Evolutionary conservation across 2,888 invertebrate species (phyloP).

Genomic region (Hofmannophila pseudospretella): DNA sequence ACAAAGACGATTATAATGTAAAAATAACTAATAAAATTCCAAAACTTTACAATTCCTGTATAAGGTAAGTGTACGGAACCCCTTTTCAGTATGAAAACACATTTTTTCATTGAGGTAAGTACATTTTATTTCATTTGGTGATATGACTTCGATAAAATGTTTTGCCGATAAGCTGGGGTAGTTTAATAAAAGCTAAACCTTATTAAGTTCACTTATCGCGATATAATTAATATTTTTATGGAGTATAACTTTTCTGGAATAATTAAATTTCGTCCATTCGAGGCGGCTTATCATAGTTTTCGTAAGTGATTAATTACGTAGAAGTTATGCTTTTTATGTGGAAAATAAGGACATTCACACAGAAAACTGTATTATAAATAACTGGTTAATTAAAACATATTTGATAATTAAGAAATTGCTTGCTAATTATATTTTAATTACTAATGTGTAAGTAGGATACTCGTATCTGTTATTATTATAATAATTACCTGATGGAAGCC

Average conservation of each 20-base stretch:
- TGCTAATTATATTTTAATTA: too few relatives aligned
- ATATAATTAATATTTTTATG: constrained; percentile 64
- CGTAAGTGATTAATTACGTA: constrained; percentile 34
- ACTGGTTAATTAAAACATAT: background rate
- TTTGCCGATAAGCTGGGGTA: constrained; percentile 28
- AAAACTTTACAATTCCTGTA: too few relatives aligned
- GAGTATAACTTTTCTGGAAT: constrained; percentile 18
- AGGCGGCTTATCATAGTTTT: constrained; percentile 10
- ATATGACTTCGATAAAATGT: constrained; percentile 27
- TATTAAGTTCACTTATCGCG: constrained; percentile 45
- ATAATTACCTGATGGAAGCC: constrained; percentile 98
- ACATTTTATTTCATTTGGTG: constrained; percentile 9
- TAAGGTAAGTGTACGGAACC: too few relatives aligned
- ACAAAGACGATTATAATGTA: too few relatives aligned
- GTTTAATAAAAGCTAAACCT: constrained; percentile 35
- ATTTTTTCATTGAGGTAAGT: background rate
- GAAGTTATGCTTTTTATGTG: constrained; percentile 18
- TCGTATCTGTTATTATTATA: too few relatives aligned
- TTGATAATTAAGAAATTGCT: too few relatives aligned
- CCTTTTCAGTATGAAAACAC: background rate
- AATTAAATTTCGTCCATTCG: constrained; percentile 13
- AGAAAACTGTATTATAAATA: background rate
- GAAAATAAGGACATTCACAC: constrained; percentile 22
- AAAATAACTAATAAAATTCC: too few relatives aligned
- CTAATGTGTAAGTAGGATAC: too few relatives aligned